Percentiles rank a stretch among this genome's conserved stretches.
Evolutionary conservation across 2,888 invertebrate genomes (phyloP).

Genomic region (Epistrophe eligans): DNA sequence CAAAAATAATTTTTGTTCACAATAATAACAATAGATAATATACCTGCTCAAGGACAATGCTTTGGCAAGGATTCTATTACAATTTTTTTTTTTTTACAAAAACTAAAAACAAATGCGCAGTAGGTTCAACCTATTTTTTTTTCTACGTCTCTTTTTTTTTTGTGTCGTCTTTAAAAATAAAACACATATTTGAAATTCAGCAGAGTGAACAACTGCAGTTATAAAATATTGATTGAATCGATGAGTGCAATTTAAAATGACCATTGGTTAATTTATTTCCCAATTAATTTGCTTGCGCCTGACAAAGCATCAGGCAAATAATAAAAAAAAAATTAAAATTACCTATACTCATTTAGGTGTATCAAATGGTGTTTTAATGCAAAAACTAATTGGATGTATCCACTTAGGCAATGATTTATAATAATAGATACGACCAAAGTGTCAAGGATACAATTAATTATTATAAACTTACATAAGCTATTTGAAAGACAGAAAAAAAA

Average conservation of each 20-base stretch:
- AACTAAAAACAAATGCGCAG: slow-evolving; percentile 61
- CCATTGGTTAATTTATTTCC: slow-evolving; percentile 71
- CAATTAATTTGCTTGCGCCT: slow-evolving; percentile 63
- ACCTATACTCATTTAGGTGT: slow-evolving; percentile 23
- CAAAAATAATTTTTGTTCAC: slow-evolving; percentile 55
- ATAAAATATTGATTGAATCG: slow-evolving; percentile 58
- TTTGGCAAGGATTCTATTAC: slow-evolving; percentile 70
- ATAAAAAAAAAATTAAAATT: not conserved
- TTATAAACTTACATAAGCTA: slow-evolving; percentile 42
- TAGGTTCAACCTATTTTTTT: slow-evolving; percentile 5
- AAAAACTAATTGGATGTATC: slow-evolving; percentile 67
- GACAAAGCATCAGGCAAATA: not conserved
- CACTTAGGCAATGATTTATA: slow-evolving; percentile 74
- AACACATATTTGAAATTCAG: slow-evolving; percentile 27
- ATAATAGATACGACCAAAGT: slow-evolving; percentile 52
- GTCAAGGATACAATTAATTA: slow-evolving; percentile 75
- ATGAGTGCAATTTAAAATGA: slow-evolving; percentile 66
- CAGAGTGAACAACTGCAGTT: slow-evolving; percentile 45
- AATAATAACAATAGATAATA: slow-evolving; percentile 57
- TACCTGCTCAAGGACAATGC: slow-evolving; percentile 72
- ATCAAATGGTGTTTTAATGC: slow-evolving; percentile 45
- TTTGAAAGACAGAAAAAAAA: not conserved
- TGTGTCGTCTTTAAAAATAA: not conserved
- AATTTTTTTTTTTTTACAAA: slow-evolving; percentile 26
- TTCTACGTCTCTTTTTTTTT: not conserved